phyloP scores from a whole-genome alignment of 2,888 invertebrate genomes.

The Coleophora flavipennella region DNA sequence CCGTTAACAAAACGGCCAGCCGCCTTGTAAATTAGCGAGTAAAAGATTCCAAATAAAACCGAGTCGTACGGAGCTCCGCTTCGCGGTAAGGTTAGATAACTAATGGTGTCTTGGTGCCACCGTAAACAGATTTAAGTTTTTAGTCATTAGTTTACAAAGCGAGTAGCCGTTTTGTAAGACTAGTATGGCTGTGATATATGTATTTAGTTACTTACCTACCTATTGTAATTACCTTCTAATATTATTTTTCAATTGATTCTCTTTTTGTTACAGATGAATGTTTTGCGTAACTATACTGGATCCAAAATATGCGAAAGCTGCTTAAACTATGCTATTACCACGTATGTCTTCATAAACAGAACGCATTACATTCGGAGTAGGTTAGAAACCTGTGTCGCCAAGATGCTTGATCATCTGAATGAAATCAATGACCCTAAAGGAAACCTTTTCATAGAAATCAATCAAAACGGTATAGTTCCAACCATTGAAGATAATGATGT shows the following conservation, averaged over 20 bases:
- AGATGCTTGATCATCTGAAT: conserved; percentile 37
- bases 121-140: no score
- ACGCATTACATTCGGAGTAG: conserved; percentile 39
- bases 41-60: no score
- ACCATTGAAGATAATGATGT: conserved; percentile 20
- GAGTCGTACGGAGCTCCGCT: no score
- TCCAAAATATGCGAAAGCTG: conserved; percentile 58
- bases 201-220: neutral
- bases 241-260: conserved; percentile 16
- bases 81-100: no score
- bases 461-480: conserved; percentile 38
- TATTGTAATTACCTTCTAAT: conserved; percentile 13
- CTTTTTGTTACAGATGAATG: conserved; percentile 55
- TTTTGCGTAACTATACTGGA: conserved; percentile 36
- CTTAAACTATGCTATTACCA: conserved; percentile 41
- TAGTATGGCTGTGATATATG: no score
- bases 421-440: conserved; percentile 22
- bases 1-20: no score
- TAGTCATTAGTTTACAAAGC: no score
- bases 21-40: no score
- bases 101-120: no score
- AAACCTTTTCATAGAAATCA: conserved; percentile 50
- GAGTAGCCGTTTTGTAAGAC: no score
- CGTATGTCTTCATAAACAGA: conserved; percentile 46
- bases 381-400: conserved; percentile 38